A percentile compares a stretch with the other conserved stretches of the same genome.
These are phyloP conservation scores for Sminthurides aquaticus DNA, from an alignment of 2,888 invertebrate species.

Conservation along the genomic window DNA sequence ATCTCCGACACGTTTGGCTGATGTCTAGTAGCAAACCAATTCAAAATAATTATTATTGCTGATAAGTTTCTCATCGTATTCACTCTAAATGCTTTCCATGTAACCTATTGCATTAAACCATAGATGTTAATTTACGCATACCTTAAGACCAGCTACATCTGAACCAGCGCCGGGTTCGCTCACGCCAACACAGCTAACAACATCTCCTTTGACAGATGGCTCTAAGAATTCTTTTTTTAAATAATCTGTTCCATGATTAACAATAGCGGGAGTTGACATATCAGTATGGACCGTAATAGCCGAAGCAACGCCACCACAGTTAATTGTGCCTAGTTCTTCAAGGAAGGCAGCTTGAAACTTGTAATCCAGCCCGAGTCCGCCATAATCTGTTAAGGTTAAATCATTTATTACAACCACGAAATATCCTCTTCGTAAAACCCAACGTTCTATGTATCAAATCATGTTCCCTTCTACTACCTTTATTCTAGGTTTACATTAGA, in stretches of 20 bases:
- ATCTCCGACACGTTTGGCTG: conserved; percentile 48
- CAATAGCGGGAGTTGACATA: conserved; percentile 53
- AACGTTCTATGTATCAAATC: no score
- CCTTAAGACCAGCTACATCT: conserved; percentile 50
- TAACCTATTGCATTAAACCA: no score
- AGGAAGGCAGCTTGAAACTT: conserved; percentile 51
- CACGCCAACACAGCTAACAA: conserved; percentile 51
- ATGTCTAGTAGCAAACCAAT: conserved; percentile 45
- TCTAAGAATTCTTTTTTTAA: conserved; percentile 50
- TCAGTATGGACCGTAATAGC: conserved; percentile 53
- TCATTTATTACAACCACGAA: no score
- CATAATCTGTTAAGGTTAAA: conserved; percentile 48
- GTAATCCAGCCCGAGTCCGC: conserved; percentile 53
- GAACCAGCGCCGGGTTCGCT: conserved; percentile 52
- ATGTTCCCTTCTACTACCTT: no score
- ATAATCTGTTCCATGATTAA: conserved; percentile 49
- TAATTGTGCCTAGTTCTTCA: conserved; percentile 51
- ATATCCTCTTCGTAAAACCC: no score
- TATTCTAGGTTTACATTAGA: no score
- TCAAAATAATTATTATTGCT: not conserved
- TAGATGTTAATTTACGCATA: no score
- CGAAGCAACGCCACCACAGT: conserved; percentile 52
- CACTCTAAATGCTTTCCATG: no score
- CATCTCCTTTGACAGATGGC: conserved; percentile 50
- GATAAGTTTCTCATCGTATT: no score